Evolutionary conservation across 2,113 vertebrate genomes (phyloP).

Genomic region (Dasyprocta punctata): DNA sequence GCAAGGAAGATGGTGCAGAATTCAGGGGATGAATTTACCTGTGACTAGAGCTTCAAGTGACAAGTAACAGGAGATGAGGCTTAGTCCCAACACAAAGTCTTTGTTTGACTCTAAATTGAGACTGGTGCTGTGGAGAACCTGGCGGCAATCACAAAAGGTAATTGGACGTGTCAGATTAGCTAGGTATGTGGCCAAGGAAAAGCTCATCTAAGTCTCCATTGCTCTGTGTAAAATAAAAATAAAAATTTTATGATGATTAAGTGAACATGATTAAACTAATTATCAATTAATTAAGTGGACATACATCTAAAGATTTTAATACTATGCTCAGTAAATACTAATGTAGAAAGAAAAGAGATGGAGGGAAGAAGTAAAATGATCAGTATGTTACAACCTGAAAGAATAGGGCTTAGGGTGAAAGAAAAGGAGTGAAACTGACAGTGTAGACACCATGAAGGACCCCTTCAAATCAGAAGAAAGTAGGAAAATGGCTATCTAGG

Average conservation of each 20-base stretch:
- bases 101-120: not conserved
- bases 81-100: not conserved
- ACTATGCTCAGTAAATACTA: not conserved
- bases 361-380: not conserved
- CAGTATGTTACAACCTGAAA: not conserved
- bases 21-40: not conserved
- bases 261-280: not conserved
- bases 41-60: not conserved
- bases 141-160: not conserved
- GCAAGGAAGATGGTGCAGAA: not conserved
- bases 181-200: not conserved
- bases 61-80: not conserved
- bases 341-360: not conserved
- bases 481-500: not conserved
- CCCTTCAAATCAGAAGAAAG: not conserved
- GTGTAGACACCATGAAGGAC: not conserved
- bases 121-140: not conserved
- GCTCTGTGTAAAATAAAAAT: not conserved
- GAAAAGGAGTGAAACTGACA: no score
- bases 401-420: no score
- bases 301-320: not conserved
- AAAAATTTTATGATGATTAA: not conserved
- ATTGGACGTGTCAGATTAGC: not conserved
- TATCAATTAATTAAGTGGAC: not conserved
- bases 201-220: not conserved